Base-by-base conservation (phyloP, 2,888 invertebrate species). In the Caenorhabditis virilis region DNA sequence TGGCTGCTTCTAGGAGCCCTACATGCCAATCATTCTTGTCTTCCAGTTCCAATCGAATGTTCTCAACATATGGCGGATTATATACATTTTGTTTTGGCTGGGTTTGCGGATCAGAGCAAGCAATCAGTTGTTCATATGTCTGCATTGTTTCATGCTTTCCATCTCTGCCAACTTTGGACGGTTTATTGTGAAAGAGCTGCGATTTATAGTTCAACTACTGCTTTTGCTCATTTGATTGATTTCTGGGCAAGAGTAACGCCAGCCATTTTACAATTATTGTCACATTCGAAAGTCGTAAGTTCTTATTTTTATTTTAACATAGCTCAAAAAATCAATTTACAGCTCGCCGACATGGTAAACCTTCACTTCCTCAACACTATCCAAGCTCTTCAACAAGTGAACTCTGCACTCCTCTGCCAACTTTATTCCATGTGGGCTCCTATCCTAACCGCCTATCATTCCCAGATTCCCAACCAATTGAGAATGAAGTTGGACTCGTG, bases 231-330 rank as follows among this genome's bases (percentile, higher is more conserved):
- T 71, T 88, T 97, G 53, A 89, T 95, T 76, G 95, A 97, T 86
- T 98, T 98, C 88, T 98, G 98, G 98, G 92, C 92, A 49, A 92
- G 95, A 85, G 91, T 98, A 6, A 95, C 97, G 36, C 97, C 97
- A 0, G 92, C 91, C 65, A 90, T 98, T 58, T 87, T 98, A 65
- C 93, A 95, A 84, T 87, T 98, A 57, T 89, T 97, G 35, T 90
- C 91, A 13, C 91, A 91, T 82, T 91, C 94, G 13, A 95, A 92
- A 88, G 89, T 91, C 85, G 91, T 93, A 79, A 87, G 89, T 85
- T n/a, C n/a, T n/a, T n/a, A n/a, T n/a, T n/a, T n/a, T n/a, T n/a
- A n/a, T n/a, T 25, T 22, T 26, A 15, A 38, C 6, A 27, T 3
- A 30, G 20, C 30, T 16, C 13, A 20, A 42, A 35, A 25, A 48